Evolutionary conservation across 2,113 vertebrate species (phyloP).

Genomic region (Corydoras maculifer): DNA sequence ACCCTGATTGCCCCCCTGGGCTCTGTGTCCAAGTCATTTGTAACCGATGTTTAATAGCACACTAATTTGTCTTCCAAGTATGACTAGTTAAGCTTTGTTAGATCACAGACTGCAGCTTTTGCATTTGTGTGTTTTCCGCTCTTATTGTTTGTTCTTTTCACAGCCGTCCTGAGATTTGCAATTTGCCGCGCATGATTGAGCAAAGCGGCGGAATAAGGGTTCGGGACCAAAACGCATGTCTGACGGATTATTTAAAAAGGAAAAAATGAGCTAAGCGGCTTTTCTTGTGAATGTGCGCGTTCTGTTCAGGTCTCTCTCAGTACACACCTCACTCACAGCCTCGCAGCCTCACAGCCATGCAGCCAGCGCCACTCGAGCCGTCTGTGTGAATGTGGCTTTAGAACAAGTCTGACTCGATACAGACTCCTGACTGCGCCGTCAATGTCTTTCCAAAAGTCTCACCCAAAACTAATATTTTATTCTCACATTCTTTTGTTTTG

Average conservation of each 20-base stretch:
- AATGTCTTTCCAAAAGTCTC: background rate
- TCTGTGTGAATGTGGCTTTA: background rate
- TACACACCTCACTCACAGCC: background rate
- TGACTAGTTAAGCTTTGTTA: too few relatives aligned
- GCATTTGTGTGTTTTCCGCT: background rate
- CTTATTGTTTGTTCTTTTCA: slow-evolving; percentile 1
- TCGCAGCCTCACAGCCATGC: slow-evolving; percentile 1
- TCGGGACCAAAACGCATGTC: slow-evolving; percentile 2
- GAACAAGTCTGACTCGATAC: background rate
- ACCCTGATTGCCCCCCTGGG: too few relatives aligned
- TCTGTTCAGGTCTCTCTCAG: background rate
- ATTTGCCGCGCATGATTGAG: slow-evolving; percentile 15
- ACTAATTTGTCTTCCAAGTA: too few relatives aligned
- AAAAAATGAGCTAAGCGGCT: slow-evolving; percentile 8
- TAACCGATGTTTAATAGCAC: too few relatives aligned
- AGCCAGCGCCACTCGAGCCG: slow-evolving; percentile 9
- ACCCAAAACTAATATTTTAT: background rate
- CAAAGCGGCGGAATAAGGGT: slow-evolving; percentile 16
- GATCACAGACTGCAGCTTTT: too few relatives aligned
- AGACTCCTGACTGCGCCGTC: too few relatives aligned
- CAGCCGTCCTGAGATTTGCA: slow-evolving; percentile 10
- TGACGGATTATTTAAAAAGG: slow-evolving; percentile 4
- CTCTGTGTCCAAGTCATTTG: too few relatives aligned
- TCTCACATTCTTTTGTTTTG: background rate
- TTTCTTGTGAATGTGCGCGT: slow-evolving; percentile 2